Percentiles rank a stretch among this genome's conserved stretches.
These are phyloP conservation scores for Ellobius talpinus DNA, from an alignment of 2,113 vertebrate genomes.

Conservation along the genomic window DNA sequence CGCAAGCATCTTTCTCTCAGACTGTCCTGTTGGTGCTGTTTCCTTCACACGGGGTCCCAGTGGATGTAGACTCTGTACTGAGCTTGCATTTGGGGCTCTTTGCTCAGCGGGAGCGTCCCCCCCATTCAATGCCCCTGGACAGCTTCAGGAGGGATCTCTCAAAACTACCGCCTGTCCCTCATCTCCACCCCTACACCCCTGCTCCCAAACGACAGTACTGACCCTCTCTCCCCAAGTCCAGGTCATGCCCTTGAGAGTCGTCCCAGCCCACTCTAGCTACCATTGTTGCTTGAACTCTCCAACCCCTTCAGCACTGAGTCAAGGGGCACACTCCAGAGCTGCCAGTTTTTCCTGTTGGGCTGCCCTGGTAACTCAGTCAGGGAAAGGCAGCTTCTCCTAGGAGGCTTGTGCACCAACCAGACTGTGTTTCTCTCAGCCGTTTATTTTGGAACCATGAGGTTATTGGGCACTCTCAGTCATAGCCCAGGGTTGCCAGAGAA, in stretches of 20 bases:
- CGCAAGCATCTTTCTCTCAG: no score
- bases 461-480: no score
- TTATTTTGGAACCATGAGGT: not conserved
- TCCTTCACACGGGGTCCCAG: not conserved
- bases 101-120: not conserved
- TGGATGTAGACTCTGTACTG: not conserved
- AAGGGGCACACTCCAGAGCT: not conserved
- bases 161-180: not conserved
- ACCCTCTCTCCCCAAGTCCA: no score
- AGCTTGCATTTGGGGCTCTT: no score
- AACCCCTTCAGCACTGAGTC: not conserved
- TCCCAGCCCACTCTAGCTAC: not conserved
- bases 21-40: not conserved
- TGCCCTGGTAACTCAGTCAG: not conserved
- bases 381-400: not conserved
- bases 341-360: not conserved
- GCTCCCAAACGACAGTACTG: rapidly evolving
- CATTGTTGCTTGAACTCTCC: no score
- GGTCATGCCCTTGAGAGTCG: not conserved
- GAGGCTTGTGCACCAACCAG: not conserved
- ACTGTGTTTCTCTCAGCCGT: no score
- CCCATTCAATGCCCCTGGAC: not conserved
- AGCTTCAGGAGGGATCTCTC: not conserved
- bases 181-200: not conserved
- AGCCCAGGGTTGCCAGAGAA: not conserved